phyloP scores from a whole-genome alignment of 2,888 invertebrate genomes.

The Rotaria socialis region DNA sequence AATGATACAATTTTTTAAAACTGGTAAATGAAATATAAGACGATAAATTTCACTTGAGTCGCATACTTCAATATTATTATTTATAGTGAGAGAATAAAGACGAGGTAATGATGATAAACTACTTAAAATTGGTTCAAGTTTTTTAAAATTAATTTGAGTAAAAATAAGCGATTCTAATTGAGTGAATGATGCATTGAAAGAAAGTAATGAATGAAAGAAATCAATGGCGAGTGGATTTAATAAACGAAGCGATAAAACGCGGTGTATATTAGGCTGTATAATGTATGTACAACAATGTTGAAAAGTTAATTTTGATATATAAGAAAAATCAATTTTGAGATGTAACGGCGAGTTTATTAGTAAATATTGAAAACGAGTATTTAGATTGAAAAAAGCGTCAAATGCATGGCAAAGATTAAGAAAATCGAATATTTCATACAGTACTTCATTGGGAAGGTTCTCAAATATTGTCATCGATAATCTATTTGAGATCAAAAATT shows the following conservation, averaged over 20 bases:
- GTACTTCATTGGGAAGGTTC: not conserved
- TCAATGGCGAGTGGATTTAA: not conserved
- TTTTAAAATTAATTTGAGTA: not conserved
- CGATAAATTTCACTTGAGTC: not conserved
- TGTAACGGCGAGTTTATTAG: not conserved
- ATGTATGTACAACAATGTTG: not conserved
- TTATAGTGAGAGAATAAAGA: not conserved
- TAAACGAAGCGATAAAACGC: not conserved
- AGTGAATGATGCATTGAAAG: not conserved
- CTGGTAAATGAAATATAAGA: not conserved
- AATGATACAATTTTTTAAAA: not conserved
- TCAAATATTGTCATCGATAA: not conserved
- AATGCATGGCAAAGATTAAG: not conserved
- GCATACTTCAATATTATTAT: not conserved
- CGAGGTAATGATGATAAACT: not conserved
- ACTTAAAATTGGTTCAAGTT: not conserved
- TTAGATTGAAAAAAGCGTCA: not conserved
- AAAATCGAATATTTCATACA: not conserved
- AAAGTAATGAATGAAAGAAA: not conserved
- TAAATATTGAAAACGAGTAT: not conserved
- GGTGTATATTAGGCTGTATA: not conserved
- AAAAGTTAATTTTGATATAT: not conserved
- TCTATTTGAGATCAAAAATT: not conserved
- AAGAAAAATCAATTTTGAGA: not conserved
- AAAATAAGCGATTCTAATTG: not conserved